Base-by-base conservation (phyloP, 2,888 invertebrate genomes). In the Nomada hirtipes region DNA sequence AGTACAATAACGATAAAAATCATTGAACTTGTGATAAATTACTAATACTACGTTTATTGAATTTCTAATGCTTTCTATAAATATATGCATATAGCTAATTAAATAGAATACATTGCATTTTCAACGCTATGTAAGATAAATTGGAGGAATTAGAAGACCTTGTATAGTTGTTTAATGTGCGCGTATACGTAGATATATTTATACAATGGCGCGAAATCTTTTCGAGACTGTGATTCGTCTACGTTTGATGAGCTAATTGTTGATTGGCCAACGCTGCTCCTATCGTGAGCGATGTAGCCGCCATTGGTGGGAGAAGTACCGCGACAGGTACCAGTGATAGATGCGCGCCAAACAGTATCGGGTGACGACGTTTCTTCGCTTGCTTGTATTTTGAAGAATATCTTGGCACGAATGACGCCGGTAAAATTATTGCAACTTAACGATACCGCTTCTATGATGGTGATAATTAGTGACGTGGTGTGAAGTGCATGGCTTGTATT, bases 311-410 rank as follows among this genome's bases (percentile, higher is more conserved):
- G 55, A 52, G 77, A 50, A 55, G n/a, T 63, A 44, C 61, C 71
- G 71, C 77, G 71, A 68, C 71, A 77, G 71, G 71, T 77, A 80
- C 18, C 57, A 57, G 63, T 71, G 69, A 55, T 72, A 80, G 79
- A 80, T 77, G 77, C 79, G 79, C 79, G 79, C 77, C 79, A 80
- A 80, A 80, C 79, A 44, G 77, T 70, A 44, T 50, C 36, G 67
- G 2, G 77, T 23, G 61, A 77, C 15, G 44, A 77, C 67, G 71
- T 76, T 61, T 44, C 26, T 15, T 72, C 11, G 1, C 2, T 60
- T 55, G 20, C 18, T 60, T 53, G 53, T 50, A n/a, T 55, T 57
- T 57, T 36, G 26, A 53, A 61, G 42, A 55, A 63, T 57, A 55
- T 55, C 26, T 55, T 71, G 42, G 47, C 59, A 61, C 65, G 71